Evolutionary conservation across 2,888 invertebrate genomes (phyloP), one percentile per base, ranked within the genome.

Genomic region (Seira ritae): DNA sequence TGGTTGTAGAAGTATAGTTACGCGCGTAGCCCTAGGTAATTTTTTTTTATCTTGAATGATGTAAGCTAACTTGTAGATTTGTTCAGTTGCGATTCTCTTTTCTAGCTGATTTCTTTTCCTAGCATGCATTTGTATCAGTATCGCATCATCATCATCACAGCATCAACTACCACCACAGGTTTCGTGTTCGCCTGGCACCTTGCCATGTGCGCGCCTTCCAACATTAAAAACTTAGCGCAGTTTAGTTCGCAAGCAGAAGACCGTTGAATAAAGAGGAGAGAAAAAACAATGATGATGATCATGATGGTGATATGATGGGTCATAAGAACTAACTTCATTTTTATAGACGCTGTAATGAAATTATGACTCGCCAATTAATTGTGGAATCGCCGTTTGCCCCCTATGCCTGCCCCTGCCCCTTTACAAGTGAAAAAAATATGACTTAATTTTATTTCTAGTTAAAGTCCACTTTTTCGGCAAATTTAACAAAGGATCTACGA

Each of bases 161-260:
- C 8, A 60, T n/a, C 4, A 6, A 17, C 4, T 42, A n/a, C 60
- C 4, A 60, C 8, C 8, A 60, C 4, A 60, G 60, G 60, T 12
- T 42, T 42, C 42, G 12, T n/a, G 60, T 60, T 60, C n/a, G 60
- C 60, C n/a, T 60, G 60, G 60, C 60, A 60, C 60, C 60, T 60
- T 60, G 60, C 60, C 60, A 60, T 60, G 60, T 60, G 60, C 60
- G 42, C 42, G 60, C 60, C 42, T 42, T 42, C 42, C 42, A 42
- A n/a, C n/a, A n/a, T n/a, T n/a, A n/a, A n/a, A n/a, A n/a, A n/a
- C n/a, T n/a, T n/a, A n/a, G n/a, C n/a, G n/a, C n/a, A n/a, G n/a
- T n/a, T n/a, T n/a, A n/a, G n/a, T n/a, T n/a, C n/a, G n/a, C n/a
- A n/a, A n/a, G n/a, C n/a, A n/a, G n/a, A n/a, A n/a, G n/a, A n/a